Conservation (phyloP, 1,140 invertebrate genomes). For the Aphis craccivora region DNA sequence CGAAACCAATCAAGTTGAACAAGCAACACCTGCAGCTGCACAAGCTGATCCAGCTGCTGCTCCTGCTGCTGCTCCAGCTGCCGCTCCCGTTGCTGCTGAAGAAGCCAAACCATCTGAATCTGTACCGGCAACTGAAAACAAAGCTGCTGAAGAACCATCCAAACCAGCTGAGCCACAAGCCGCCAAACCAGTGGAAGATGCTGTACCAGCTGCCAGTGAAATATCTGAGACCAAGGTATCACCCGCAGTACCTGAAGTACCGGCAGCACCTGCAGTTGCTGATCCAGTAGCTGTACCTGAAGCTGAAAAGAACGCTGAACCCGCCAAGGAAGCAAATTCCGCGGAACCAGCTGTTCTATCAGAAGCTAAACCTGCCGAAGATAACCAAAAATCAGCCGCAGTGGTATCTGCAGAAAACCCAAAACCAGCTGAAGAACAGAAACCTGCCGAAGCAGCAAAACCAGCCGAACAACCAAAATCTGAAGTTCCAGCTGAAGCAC, state of each 20-base stretch:
- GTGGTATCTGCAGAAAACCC: slow-evolving; percentile 38
- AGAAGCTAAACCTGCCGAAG: background rate
- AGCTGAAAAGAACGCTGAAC: slow-evolving; percentile 59
- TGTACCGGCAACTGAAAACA: slow-evolving; percentile 6
- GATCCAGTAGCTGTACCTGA: background rate
- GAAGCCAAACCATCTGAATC: slow-evolving; percentile 45
- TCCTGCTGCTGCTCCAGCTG: slow-evolving; percentile 54
- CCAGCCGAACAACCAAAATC: slow-evolving; percentile 33
- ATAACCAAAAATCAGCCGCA: slow-evolving; percentile 36
- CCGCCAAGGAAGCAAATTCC: slow-evolving; percentile 56
- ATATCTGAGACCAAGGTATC: slow-evolving; percentile 58
- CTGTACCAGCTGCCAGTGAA: slow-evolving; percentile 57
- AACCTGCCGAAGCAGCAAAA: slow-evolving; percentile 35
- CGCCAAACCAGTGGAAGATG: slow-evolving; percentile 33
- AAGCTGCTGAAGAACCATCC: slow-evolving; percentile 47
- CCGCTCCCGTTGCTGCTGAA: slow-evolving; percentile 59
- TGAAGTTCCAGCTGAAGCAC: background rate
- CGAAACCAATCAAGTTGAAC: slow-evolving; percentile 37
- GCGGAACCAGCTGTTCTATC: slow-evolving; percentile 40
- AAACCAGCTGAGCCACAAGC: slow-evolving; percentile 31
- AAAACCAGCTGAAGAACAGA: slow-evolving; percentile 28
- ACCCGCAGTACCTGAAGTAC: slow-evolving; percentile 33
- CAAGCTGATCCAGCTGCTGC: slow-evolving; percentile 46
- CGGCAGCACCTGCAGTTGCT: background rate
- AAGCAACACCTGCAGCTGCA: slow-evolving; percentile 28